A percentile compares a stretch with the other conserved stretches of the same genome.
Evolutionary conservation across 2,888 invertebrate species (phyloP).

Genomic region (Cinara cedri): DNA sequence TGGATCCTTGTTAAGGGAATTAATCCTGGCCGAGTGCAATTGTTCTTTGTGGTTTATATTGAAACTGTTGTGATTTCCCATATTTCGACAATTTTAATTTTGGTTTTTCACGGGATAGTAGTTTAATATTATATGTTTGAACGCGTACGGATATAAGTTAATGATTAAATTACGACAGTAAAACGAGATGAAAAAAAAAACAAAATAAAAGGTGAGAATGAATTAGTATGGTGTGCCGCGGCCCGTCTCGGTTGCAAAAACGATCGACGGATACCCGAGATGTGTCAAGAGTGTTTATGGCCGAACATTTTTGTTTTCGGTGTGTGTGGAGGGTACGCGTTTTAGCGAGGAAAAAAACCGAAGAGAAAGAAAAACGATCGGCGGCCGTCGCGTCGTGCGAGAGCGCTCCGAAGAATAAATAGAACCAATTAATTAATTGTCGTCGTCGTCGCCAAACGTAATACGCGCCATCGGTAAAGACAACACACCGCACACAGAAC

Average conservation of each 20-base stretch:
- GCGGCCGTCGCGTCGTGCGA: not conserved
- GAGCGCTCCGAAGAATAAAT: not conserved
- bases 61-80: constrained; percentile 55
- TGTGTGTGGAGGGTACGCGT: not conserved
- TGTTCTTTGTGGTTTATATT: constrained; percentile 56
- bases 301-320: constrained; percentile 11
- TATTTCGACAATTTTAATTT: constrained; percentile 5
- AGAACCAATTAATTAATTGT: constrained; percentile 37
- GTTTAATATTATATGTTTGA: not conserved
- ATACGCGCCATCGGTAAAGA: constrained; percentile 31
- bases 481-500: constrained; percentile 24
- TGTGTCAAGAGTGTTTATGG: constrained; percentile 39
- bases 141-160: not conserved
- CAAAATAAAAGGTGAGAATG: not conserved
- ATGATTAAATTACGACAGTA: not conserved
- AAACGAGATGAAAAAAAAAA: not conserved
- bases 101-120: not conserved
- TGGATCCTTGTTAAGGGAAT: constrained; percentile 64
- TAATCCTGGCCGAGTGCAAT: constrained; percentile 48
- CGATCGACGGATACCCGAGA: constrained; percentile 33
- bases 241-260: constrained; percentile 20
- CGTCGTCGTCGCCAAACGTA: constrained; percentile 44
- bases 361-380: not conserved
- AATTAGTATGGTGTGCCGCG: not conserved
- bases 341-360: not conserved